Evolutionary conservation across 2,113 vertebrate genomes (phyloP).

Genomic region (Manacus vitellinus): DNA sequence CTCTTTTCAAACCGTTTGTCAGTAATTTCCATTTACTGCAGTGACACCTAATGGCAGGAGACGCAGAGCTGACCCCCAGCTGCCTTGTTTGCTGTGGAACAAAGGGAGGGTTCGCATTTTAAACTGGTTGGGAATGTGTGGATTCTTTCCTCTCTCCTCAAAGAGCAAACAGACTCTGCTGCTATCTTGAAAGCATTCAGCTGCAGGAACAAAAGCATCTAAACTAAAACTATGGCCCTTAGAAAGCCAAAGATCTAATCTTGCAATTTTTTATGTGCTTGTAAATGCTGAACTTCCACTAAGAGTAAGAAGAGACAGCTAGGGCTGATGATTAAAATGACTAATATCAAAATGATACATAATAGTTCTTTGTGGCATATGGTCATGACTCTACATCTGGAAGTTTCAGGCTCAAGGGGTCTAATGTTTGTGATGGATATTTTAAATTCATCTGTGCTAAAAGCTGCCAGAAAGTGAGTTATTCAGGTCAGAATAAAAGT

Average conservation of each 20-base stretch:
- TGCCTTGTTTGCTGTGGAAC: slow-evolving; percentile 55
- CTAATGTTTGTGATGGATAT: slow-evolving; percentile 69
- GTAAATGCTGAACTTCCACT: neutral
- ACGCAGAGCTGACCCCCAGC: slow-evolving; percentile 52
- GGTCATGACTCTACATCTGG: slow-evolving; percentile 71
- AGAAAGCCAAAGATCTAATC: neutral
- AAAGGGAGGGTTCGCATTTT: slow-evolving; percentile 24
- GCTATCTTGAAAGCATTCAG: slow-evolving; percentile 49
- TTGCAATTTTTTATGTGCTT: neutral
- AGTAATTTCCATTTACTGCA: slow-evolving; percentile 65
- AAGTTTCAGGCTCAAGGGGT: slow-evolving; percentile 67
- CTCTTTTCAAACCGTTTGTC: slow-evolving; percentile 46
- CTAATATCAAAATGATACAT: neutral
- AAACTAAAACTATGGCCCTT: neutral
- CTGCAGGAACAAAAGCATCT: slow-evolving; percentile 54
- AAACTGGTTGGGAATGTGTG: slow-evolving; percentile 31
- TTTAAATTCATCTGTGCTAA: slow-evolving; percentile 71
- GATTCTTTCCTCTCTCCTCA: slow-evolving; percentile 46
- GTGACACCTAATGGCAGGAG: slow-evolving; percentile 70
- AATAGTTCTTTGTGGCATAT: slow-evolving; percentile 49
- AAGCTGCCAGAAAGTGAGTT: slow-evolving; percentile 65
- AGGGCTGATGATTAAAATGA: slow-evolving; percentile 7
- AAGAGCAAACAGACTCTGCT: slow-evolving; percentile 50
- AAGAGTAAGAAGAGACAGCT: neutral
- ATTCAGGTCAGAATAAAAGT: slow-evolving; percentile 70